Evolutionary conservation across 2,888 invertebrate genomes (phyloP), one percentile per base, ranked within the genome.

Genomic region (Drosophila cracens): DNA sequence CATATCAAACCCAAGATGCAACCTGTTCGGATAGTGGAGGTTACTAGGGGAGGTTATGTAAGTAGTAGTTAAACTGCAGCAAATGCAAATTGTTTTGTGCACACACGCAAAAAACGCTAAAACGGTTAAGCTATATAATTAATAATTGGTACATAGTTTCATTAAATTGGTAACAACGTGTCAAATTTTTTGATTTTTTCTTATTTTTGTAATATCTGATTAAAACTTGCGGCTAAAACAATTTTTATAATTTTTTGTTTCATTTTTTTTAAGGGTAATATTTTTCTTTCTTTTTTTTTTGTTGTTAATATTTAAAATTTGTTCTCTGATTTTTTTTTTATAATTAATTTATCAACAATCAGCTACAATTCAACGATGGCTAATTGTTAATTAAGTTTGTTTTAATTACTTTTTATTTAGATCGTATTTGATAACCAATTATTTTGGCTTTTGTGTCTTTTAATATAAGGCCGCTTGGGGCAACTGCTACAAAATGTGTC

Each of bases 381-480:
- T 87, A 84, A 86, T 80, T 74, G 78, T 67, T 72, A 66, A 53
- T 60, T 62, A 54, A 56, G 43, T 43, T 61, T 53, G 16, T 61
- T 74, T 67, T 40, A 62, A 68, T 66, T 46, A 58, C 29, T 67
- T 51, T 59, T 16, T 51, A 40, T 52, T 65, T 56, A 38, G 10
- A 31, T 51, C 51, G 38, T 38, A 27, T 71, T 18, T 64, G 46
- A 58, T 46, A 49, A 66, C 56, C 59, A 69, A 70, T 59, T 68
- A 33, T 65, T 70, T 72, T 66, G 46, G 21, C 51, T 46, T 36
- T 58, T 40, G 25, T 66, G 5, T 58, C 46, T 66, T 51, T 74
- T 59, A 64, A 54, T 81, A 62, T 85, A 87, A 84, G 84, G 83
- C 87, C 84, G 87, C 81, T 68, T 74, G 85, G 84, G 83, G 84